Evolutionary conservation across 1,140 invertebrate genomes (phyloP), one percentile per base, ranked within the genome.

Genomic region (Euura lappo): DNA sequence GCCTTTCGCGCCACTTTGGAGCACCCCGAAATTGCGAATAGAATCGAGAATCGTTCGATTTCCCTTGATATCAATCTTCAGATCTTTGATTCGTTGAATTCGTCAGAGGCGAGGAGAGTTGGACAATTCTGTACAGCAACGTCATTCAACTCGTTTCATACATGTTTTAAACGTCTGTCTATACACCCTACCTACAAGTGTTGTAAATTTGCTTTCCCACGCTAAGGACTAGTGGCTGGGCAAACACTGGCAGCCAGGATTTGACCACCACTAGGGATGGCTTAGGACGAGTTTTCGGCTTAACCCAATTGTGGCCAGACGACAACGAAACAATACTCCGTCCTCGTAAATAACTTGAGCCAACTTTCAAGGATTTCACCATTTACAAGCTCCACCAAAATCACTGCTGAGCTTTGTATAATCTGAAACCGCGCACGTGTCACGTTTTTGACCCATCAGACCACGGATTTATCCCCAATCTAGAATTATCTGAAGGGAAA

Each of bases 231-330:
- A 60, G 51, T 60, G 51, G 10, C 51, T 60, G 13, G 51, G 51
- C 51, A 60, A 60, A 60, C 51, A 60, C 51, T n/a, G 10, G 51
- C 51, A 60, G 51, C 51, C 51, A 60, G 51, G 51, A 60, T 60
- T n/a, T 60, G 51, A 60, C 51, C 51, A n/a, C 51, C 51, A n/a
- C 51, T n/a, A 6, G 51, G 13, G 5, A 60, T 60, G 51, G 51
- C 51, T 60, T 60, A 11, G 8, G 51, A 11, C 10, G 51, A 60
- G 51, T 60, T 60, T 60, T 60, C 3, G 51, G 51, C 51, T 60
- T 60, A 60, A 60, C 51, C 51, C 51, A 60, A 60, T 60, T 60
- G 51, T n/a, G 51, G 51, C 51, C 51, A 60, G 51, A n/a, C 51
- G 51, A 60, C 51, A 60, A 60, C 51, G 51, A 60, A 4, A n/a